Conservation (phyloP, 2,797 vertebrate genomes). For the Carduelis carduelis region DNA sequence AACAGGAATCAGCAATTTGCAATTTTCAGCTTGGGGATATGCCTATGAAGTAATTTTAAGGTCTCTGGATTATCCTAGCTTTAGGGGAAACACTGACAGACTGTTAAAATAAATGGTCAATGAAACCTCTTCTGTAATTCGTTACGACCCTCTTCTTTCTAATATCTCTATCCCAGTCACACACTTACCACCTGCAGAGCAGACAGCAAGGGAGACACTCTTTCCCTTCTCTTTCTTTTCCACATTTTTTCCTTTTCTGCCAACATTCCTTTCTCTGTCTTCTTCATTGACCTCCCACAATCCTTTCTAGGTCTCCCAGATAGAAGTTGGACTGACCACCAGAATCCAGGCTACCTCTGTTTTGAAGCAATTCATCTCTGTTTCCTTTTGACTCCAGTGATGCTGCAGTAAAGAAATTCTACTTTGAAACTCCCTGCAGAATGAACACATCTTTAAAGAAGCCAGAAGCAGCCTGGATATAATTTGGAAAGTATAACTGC, state of each 20-base stretch:
- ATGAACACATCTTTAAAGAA: neutral
- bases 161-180: neutral
- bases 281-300: neutral
- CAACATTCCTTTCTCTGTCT: neutral
- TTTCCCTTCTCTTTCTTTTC: neutral
- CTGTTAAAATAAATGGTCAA: neutral
- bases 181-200: neutral
- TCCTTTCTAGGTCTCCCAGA: neutral
- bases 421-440: neutral
- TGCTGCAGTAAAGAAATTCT: neutral
- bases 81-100: neutral
- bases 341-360: neutral
- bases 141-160: neutral
- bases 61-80: neutral
- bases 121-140: neutral
- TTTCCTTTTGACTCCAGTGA: neutral
- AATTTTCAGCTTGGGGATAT: neutral
- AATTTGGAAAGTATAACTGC: neutral
- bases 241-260: neutral
- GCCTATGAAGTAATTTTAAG: neutral
- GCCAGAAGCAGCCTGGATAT: neutral
- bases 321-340: fast-evolving
- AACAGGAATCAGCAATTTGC: neutral
- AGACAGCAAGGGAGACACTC: neutral
- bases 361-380: neutral